A percentile compares a stretch with the other conserved stretches of the same genome.
Evolutionary conservation across 1,140 invertebrate species (phyloP).

Genomic region (Ips typographus): DNA sequence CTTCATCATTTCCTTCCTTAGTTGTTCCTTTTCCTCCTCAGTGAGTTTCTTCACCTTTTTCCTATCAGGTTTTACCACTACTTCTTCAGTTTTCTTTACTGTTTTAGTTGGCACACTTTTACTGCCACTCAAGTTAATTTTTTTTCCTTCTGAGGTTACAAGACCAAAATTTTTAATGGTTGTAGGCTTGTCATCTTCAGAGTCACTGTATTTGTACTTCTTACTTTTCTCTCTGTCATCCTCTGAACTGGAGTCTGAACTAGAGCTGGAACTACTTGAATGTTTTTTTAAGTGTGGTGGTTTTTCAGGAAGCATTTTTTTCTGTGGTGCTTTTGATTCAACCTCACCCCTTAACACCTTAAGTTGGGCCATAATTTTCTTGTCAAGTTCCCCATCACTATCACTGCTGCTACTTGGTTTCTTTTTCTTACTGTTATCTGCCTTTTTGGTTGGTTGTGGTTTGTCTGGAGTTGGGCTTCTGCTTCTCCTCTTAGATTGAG

Average conservation of each 20-base stretch:
- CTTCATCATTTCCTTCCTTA: conserved; percentile 78
- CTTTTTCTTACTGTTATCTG: background rate
- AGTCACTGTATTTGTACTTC: conserved; percentile 22
- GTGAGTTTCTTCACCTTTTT: conserved; percentile 55
- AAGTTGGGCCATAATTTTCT: conserved; percentile 34
- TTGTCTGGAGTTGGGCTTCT: conserved; percentile 15
- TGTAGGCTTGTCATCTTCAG: conserved; percentile 31
- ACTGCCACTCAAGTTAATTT: conserved; percentile 43
- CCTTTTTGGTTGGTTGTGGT: background rate
- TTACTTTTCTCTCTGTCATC: background rate
- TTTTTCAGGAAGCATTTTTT: conserved; percentile 23
- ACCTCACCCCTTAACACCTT: conserved; percentile 23
- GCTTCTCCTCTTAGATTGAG: conserved; percentile 1
- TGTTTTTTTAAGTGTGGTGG: conserved; percentile 15
- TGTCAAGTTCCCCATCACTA: conserved; percentile 29
- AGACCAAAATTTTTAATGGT: conserved; percentile 51
- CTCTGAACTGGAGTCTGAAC: conserved; percentile 4
- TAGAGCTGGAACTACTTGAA: conserved; percentile 14
- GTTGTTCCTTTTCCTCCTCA: conserved; percentile 71
- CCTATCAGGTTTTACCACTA: conserved; percentile 25
- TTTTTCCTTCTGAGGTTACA: conserved; percentile 55
- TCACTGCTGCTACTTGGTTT: background rate
- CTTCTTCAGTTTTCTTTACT: conserved; percentile 39
- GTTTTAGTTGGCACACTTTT: conserved; percentile 10
- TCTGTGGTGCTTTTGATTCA: conserved; percentile 11